A percentile compares a stretch with the other conserved stretches of the same genome.
phyloP scores from a whole-genome alignment of 2,113 vertebrate genomes.

The Pollimyrus isidori region DNA sequence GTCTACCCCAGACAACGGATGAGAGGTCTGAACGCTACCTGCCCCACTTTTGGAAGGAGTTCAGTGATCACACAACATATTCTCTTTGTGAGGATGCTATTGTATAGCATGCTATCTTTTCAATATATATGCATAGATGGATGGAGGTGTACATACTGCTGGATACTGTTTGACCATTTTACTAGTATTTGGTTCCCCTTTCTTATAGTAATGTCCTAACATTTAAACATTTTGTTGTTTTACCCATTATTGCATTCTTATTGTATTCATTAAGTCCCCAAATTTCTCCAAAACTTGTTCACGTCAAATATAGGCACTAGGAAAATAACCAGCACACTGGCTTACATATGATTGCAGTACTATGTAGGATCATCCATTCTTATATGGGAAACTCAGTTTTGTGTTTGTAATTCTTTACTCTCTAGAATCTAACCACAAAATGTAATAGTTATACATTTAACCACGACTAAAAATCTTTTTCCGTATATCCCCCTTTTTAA shows the following conservation, averaged over 20 bases:
- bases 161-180: background rate
- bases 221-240: background rate
- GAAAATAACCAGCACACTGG: background rate
- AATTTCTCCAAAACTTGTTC: background rate
- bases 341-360: background rate
- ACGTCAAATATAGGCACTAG: background rate
- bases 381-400: constrained; percentile 17
- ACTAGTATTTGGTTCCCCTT: background rate
- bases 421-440: constrained; percentile 46
- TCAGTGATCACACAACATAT: background rate
- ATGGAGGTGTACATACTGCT: background rate
- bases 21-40: constrained; percentile 46
- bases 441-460: constrained; percentile 31
- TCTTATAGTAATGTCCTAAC: background rate
- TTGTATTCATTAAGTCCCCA: background rate
- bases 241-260: background rate
- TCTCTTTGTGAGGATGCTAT: background rate
- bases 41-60: constrained; percentile 20
- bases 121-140: background rate
- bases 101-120: background rate
- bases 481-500: constrained; percentile 23
- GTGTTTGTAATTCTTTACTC: constrained; percentile 14
- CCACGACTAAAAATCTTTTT: constrained; percentile 36
- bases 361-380: constrained; percentile 15
- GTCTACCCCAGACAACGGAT: constrained; percentile 53